These are phyloP conservation scores for Chloebia gouldiae DNA, from an alignment of 2,113 vertebrate genomes.

Conservation along the genomic window DNA sequence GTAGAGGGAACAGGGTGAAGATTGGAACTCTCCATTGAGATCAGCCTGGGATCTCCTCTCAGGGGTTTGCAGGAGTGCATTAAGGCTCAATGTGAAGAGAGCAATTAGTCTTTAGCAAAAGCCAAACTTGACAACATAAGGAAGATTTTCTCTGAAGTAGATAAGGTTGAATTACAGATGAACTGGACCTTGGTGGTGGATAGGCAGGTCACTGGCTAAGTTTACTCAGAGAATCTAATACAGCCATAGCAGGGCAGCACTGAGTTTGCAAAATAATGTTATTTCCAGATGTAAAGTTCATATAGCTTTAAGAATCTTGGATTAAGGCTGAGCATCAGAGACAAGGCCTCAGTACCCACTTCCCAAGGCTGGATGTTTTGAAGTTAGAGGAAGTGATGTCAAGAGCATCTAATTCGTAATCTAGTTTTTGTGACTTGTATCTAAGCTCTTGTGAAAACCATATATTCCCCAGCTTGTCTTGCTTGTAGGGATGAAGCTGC, in stretches of 20 bases:
- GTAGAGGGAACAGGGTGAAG: fast-evolving
- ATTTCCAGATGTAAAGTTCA: background rate
- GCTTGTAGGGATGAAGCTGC: background rate
- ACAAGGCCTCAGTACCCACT: background rate
- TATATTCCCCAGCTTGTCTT: background rate
- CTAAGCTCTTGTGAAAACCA: background rate
- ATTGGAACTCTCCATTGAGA: background rate
- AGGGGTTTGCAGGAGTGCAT: background rate
- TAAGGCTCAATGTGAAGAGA: background rate
- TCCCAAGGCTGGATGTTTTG: background rate
- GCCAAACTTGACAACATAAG: background rate
- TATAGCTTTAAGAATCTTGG: background rate
- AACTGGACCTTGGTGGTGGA: background rate
- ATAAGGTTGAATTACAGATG: background rate
- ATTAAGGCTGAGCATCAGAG: background rate
- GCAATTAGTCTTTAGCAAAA: background rate
- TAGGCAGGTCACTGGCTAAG: background rate
- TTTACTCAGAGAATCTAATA: background rate
- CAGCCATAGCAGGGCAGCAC: background rate
- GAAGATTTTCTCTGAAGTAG: background rate
- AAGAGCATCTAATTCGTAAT: background rate
- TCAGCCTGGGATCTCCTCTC: background rate
- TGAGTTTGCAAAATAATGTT: background rate
- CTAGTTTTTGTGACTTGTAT: background rate
- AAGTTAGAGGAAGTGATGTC: background rate